Percentiles rank a stretch among this genome's conserved stretches.
Conservation (phyloP, 2,797 vertebrate species). For the Adelosebastes latens region DNA sequence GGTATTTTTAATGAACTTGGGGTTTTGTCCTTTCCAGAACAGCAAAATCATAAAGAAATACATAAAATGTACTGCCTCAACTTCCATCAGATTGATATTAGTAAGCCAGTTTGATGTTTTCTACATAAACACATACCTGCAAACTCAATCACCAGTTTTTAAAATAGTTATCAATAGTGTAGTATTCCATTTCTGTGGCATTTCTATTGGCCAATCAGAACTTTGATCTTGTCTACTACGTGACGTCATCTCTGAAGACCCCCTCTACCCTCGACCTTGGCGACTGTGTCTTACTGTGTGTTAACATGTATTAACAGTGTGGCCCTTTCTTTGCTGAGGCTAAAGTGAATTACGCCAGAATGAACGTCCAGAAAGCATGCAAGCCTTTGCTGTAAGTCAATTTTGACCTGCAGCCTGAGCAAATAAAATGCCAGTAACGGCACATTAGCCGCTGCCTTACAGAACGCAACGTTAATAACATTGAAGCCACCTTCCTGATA, state of each 20-base stretch:
- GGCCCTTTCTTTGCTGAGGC: too few relatives aligned
- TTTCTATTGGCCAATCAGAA: too few relatives aligned
- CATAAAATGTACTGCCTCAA: neutral
- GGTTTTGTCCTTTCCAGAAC: slow-evolving; percentile 31
- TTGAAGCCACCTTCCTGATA: neutral
- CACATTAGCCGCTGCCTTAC: too few relatives aligned
- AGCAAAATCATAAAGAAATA: neutral
- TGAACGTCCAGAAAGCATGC: too few relatives aligned
- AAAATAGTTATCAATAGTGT: too few relatives aligned
- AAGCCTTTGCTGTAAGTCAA: too few relatives aligned
- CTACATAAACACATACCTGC: neutral
- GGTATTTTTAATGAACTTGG: neutral
- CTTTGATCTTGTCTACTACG: too few relatives aligned
- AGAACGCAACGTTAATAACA: too few relatives aligned
- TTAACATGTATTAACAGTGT: neutral
- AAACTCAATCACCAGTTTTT: neutral
- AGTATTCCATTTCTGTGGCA: neutral
- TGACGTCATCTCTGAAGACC: neutral
- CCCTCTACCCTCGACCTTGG: neutral
- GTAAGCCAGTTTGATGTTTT: slow-evolving; percentile 1
- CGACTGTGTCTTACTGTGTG: neutral
- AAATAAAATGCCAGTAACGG: too few relatives aligned
- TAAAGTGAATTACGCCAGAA: too few relatives aligned
- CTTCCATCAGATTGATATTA: neutral
- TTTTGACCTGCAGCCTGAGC: too few relatives aligned